phyloP scores from a whole-genome alignment of 2,888 invertebrate genomes.

The Spodoptera exigua region DNA sequence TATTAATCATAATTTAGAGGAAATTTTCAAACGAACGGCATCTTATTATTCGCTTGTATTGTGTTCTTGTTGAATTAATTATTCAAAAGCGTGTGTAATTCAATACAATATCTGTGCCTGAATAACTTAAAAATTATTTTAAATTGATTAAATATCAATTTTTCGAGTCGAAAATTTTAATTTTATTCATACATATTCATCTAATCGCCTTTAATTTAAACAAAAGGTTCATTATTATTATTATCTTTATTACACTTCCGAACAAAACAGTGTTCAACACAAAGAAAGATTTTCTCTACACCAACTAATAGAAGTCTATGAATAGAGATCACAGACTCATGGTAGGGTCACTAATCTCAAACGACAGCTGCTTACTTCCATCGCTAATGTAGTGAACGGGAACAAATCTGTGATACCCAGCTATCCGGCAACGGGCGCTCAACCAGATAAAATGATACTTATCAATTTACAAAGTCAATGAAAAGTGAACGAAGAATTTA shows the following conservation, averaged over 20 bases:
- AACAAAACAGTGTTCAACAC: neutral
- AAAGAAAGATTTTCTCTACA: neutral
- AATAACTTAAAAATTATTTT: neutral
- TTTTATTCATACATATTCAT: too few relatives aligned
- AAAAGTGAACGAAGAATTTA: constrained; percentile 4
- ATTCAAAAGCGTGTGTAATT: neutral
- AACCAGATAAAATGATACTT: constrained; percentile 39
- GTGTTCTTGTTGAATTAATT: constrained; percentile 13
- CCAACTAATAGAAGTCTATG: constrained; percentile 6
- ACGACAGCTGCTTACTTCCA: constrained; percentile 66
- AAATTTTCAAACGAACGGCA: constrained; percentile 28
- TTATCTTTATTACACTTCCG: neutral
- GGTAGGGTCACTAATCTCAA: constrained; percentile 61
- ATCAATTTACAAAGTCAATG: constrained; percentile 20
- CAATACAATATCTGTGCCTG: neutral
- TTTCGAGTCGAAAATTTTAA: too few relatives aligned
- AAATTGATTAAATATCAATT: too few relatives aligned
- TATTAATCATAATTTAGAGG: constrained; percentile 50
- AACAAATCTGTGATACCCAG: constrained; percentile 70
- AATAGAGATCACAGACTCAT: constrained; percentile 31
- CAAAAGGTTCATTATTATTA: too few relatives aligned
- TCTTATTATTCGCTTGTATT: constrained; percentile 30
- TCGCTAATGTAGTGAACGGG: constrained; percentile 72
- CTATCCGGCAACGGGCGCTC: constrained; percentile 38
- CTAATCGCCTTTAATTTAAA: neutral